Evolutionary conservation across 2,888 invertebrate genomes (phyloP).

Genomic region (Artemia sp.): DNA sequence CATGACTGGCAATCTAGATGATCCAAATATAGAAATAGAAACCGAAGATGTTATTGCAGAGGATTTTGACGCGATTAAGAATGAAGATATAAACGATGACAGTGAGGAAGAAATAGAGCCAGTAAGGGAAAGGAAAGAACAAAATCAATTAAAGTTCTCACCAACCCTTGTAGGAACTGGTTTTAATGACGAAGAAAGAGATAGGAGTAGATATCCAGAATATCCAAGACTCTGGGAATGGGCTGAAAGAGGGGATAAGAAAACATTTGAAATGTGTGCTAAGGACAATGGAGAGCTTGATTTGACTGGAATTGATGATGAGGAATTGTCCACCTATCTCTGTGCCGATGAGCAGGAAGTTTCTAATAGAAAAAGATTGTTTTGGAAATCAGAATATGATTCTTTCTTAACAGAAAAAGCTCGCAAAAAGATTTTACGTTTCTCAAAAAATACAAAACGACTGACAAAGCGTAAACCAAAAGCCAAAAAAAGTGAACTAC

Average conservation of each 20-base stretch:
- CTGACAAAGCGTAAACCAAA: no score
- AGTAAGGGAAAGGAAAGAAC: no score
- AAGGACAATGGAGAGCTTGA: conserved; percentile 5
- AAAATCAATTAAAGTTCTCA: no score
- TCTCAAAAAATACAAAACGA: no score
- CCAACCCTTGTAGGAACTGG: no score
- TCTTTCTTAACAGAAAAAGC: not conserved
- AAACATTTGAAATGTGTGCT: not conserved
- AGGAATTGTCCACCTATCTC: not conserved
- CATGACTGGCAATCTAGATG: not conserved
- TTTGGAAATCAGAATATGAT: not conserved
- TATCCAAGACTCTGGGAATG: not conserved
- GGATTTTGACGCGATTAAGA: no score
- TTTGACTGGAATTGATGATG: not conserved
- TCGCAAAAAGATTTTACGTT: not conserved
- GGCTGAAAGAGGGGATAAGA: not conserved
- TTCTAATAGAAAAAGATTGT: conserved; percentile 2
- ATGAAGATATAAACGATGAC: no score
- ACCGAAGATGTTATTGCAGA: no score
- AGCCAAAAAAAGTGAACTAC: no score
- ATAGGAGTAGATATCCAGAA: not conserved
- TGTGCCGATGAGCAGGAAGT: not conserved
- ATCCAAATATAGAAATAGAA: not conserved
- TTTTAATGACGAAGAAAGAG: no score
- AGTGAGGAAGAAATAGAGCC: no score